Conservation (phyloP, 1,140 invertebrate genomes). For the Caerostris darwini region DNA sequence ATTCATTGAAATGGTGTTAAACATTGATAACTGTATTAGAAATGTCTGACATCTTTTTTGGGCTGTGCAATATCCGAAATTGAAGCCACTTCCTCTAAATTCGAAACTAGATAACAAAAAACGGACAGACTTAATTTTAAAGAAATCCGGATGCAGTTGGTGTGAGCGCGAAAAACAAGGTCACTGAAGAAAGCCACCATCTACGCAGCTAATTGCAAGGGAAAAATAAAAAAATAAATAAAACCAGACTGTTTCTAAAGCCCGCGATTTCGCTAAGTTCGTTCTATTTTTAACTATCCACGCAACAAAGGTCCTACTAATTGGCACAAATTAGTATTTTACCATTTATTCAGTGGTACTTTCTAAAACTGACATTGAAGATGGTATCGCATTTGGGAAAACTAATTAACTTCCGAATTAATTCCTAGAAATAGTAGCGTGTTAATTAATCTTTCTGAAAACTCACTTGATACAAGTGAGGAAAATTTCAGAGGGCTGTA, state of each 20-base stretch:
- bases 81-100: background rate
- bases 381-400: too few relatives aligned
- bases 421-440: too few relatives aligned
- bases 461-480: too few relatives aligned
- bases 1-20: too few relatives aligned
- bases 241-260: background rate
- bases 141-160: background rate
- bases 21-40: too few relatives aligned
- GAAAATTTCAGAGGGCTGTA: too few relatives aligned
- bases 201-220: background rate
- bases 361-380: too few relatives aligned
- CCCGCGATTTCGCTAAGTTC: background rate
- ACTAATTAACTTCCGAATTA: too few relatives aligned
- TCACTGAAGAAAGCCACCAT: background rate
- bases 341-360: background rate
- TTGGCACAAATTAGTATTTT: background rate
- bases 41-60: too few relatives aligned
- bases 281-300: conserved; percentile 1
- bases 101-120: background rate
- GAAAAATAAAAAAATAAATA: background rate
- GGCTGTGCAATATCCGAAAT: background rate
- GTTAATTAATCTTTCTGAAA: too few relatives aligned
- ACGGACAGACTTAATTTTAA: background rate
- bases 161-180: background rate
- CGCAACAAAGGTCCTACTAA: background rate